Evolutionary conservation across 2,888 invertebrate genomes (phyloP).

Genomic region (Salticus scenicus): DNA sequence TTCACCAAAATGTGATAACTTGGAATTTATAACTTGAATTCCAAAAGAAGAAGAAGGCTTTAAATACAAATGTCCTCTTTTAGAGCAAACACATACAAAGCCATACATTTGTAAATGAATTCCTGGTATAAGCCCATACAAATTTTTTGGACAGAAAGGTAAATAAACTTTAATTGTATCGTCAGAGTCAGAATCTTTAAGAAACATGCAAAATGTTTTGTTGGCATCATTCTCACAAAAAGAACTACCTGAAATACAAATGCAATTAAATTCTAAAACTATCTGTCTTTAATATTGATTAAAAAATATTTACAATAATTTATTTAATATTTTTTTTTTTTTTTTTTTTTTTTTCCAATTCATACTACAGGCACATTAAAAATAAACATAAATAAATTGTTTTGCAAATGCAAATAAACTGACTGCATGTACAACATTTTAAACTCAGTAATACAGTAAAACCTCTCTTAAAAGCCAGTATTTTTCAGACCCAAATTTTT

Average conservation of each 20-base stretch:
- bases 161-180: neutral
- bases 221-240: neutral
- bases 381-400: too few species aligned
- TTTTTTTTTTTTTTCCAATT: too few species aligned
- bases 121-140: conserved; percentile 38
- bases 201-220: neutral
- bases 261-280: too few species aligned
- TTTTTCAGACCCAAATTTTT: too few species aligned
- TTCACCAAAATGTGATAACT: neutral
- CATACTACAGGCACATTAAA: too few species aligned
- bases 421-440: too few species aligned
- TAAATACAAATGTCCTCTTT: conserved; percentile 38
- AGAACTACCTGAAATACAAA: neutral
- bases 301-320: too few species aligned
- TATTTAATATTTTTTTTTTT: too few species aligned
- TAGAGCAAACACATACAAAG: conserved; percentile 35
- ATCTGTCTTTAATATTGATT: too few species aligned
- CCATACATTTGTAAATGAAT: conserved; percentile 27
- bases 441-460: too few species aligned
- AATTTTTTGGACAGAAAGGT: neutral
- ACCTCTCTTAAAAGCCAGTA: too few species aligned
- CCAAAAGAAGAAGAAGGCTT: conserved; percentile 29
- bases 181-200: neutral
- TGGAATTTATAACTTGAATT: neutral
- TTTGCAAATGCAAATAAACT: too few species aligned